Percentiles rank a stretch among this genome's conserved stretches.
Evolutionary conservation across 2,797 vertebrate species (phyloP).

Genomic region (Salmo trutta): DNA sequence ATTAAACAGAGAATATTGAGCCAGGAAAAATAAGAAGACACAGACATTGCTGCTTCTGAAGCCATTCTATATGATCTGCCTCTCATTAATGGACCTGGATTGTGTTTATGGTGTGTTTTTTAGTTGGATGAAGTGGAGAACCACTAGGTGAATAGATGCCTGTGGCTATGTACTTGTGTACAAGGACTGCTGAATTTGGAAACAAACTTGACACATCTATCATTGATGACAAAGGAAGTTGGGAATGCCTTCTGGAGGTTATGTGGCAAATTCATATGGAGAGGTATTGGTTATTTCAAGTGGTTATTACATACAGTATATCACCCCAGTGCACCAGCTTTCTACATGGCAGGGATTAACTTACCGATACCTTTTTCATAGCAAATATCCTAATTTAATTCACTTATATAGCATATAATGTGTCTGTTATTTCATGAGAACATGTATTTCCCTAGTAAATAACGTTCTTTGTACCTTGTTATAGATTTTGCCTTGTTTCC

Average conservation of each 20-base stretch:
- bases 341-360: conserved; percentile 29
- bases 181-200: conserved; percentile 12
- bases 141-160: background rate
- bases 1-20: background rate
- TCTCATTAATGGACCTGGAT: background rate
- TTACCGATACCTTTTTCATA: background rate
- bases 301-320: conserved; percentile 44
- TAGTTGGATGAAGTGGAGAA: too few relatives aligned
- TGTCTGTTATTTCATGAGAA: background rate
- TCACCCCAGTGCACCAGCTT: conserved; percentile 38
- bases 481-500: background rate
- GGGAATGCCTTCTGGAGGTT: conserved; percentile 52
- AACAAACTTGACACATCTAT: conserved; percentile 49
- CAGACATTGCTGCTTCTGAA: background rate
- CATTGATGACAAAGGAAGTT: conserved; percentile 38
- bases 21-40: background rate
- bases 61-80: background rate
- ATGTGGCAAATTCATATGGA: conserved; percentile 63
- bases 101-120: background rate
- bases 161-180: background rate
- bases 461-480: background rate
- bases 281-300: conserved; percentile 52
- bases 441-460: background rate
- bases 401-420: background rate
- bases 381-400: conserved; percentile 2